A percentile compares a stretch with the other conserved stretches of the same genome.
Evolutionary conservation across 2,888 invertebrate genomes (phyloP).

Genomic region (Eupithecia centaureata): DNA sequence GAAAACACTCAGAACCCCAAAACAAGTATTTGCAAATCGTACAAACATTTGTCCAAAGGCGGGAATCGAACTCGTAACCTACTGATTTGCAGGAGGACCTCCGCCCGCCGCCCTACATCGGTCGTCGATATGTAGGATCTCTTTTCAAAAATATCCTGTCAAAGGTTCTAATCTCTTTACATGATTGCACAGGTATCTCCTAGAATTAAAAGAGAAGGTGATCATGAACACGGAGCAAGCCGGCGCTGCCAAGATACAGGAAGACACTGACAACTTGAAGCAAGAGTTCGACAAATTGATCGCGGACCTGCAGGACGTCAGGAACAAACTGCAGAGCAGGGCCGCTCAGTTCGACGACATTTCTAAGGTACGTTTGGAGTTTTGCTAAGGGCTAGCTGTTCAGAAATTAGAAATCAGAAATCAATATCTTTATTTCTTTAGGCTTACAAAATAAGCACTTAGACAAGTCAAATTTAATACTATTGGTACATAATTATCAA

Average conservation of each 20-base stretch:
- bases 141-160: background rate
- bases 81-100: no score
- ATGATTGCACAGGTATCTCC: constrained; percentile 83
- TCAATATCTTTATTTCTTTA: no score
- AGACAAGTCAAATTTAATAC: no score
- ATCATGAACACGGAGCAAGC: constrained; percentile 95
- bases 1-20: no score
- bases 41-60: no score
- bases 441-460: no score
- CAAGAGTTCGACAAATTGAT: constrained; percentile 95
- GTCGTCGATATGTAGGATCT: background rate
- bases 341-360: constrained; percentile 93
- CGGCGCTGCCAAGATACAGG: constrained; percentile 94
- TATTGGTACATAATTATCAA: no score
- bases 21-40: no score
- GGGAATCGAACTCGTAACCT: no score
- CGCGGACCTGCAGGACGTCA: constrained; percentile 90
- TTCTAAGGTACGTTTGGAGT: constrained; percentile 85
- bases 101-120: no score
- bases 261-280: constrained; percentile 94
- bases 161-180: background rate
- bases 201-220: constrained; percentile 96
- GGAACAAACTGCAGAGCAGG: constrained; percentile 89
- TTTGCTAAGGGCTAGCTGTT: no score
- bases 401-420: no score